Percentiles rank a stretch among this genome's conserved stretches.
phyloP scores from a whole-genome alignment of 2,113 vertebrate species.

The Bothrops jararaca region DNA sequence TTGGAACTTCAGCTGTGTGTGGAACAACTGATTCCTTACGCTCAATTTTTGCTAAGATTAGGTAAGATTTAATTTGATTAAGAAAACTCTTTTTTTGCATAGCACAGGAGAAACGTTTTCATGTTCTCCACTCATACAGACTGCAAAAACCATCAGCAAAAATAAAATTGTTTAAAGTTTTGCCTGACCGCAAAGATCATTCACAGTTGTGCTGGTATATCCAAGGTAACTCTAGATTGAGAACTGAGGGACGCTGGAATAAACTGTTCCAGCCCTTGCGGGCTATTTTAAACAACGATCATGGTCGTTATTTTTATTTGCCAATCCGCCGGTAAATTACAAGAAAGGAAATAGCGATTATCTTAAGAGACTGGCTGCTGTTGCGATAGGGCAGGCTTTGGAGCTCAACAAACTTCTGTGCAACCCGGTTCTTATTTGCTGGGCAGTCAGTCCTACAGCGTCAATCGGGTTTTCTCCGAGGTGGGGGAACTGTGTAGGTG shows the following conservation, averaged over 20 bases:
- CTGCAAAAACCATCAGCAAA: neutral
- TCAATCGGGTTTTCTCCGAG: neutral
- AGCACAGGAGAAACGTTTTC: neutral
- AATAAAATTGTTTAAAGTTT: neutral
- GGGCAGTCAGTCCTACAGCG: neutral
- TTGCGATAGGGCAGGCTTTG: neutral
- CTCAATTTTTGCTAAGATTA: neutral
- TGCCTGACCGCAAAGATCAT: neutral
- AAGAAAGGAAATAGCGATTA: neutral
- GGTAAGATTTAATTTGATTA: neutral
- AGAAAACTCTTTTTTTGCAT: neutral
- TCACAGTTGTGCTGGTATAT: neutral
- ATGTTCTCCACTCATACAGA: neutral
- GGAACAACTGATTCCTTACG: neutral
- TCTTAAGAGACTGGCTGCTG: neutral
- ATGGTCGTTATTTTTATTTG: neutral
- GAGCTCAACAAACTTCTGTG: neutral
- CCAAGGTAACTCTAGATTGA: neutral
- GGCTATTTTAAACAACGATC: neutral
- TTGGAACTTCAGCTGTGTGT: neutral
- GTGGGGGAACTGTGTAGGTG: neutral
- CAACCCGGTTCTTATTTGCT: too few species aligned
- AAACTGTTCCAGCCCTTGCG: neutral
- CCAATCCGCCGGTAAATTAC: neutral
- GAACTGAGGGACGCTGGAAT: neutral